Evolutionary conservation across 2,888 invertebrate genomes (phyloP).

Genomic region (Chrysolina americana): DNA sequence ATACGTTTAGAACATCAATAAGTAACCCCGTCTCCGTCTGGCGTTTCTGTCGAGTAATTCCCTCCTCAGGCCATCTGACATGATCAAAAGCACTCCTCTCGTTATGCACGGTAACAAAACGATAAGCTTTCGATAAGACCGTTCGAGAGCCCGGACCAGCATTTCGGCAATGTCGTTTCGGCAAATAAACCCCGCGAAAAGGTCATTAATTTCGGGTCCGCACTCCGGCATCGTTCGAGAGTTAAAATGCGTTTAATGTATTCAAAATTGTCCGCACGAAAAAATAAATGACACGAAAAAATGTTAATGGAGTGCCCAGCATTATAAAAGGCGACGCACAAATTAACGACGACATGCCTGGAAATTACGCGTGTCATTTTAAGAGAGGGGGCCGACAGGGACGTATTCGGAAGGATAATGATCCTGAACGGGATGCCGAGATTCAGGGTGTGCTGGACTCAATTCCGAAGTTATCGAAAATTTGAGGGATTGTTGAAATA

Average conservation of each 20-base stretch:
- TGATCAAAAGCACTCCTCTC: neutral
- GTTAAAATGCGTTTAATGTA: conserved; percentile 48
- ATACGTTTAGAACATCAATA: too few relatives aligned
- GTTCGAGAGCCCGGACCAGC: too few relatives aligned
- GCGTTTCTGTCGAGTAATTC: too few relatives aligned
- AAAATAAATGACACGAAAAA: conserved; percentile 65
- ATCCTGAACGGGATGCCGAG: neutral
- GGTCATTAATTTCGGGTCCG: conserved; percentile 28
- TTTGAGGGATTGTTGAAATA: too few relatives aligned
- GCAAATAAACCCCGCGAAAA: conserved; percentile 27
- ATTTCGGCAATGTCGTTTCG: conserved; percentile 13
- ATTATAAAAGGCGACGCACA: conserved; percentile 59
- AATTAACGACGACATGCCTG: conserved; percentile 48
- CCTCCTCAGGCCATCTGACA: neutral
- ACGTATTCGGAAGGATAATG: conserved; percentile 15
- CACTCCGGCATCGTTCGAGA: conserved; percentile 27
- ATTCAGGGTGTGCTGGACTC: too few relatives aligned
- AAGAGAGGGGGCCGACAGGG: conserved; percentile 20
- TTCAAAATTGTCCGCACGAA: conserved; percentile 53
- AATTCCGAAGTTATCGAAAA: too few relatives aligned
- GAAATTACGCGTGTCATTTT: conserved; percentile 59
- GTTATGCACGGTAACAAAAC: neutral
- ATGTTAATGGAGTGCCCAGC: conserved; percentile 64
- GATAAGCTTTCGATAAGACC: too few relatives aligned
- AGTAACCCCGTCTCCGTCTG: too few relatives aligned